These are phyloP conservation scores for Magallana gigas DNA, from an alignment of 1,140 invertebrate species.

Conservation along the genomic window DNA sequence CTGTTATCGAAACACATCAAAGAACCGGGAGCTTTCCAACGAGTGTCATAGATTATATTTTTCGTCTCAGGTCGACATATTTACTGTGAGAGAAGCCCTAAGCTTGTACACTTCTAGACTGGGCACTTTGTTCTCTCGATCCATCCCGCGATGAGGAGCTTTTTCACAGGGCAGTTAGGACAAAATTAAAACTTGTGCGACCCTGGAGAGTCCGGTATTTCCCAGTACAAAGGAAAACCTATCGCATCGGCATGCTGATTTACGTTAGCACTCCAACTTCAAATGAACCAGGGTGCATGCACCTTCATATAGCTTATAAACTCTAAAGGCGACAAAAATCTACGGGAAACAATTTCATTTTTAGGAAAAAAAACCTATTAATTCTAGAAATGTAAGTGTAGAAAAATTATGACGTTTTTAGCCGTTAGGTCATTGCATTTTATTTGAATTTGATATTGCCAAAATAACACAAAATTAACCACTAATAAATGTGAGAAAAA, in stretches of 20 bases:
- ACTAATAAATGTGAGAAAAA: too few species aligned
- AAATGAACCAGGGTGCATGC: constrained; percentile 17
- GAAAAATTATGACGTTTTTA: too few species aligned
- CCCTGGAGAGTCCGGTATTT: constrained; percentile 20
- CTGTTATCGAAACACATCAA: constrained; percentile 35
- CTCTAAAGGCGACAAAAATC: not conserved
- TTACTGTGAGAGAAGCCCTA: constrained; percentile 20
- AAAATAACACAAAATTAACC: too few species aligned
- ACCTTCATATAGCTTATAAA: not conserved
- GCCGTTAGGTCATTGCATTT: too few species aligned
- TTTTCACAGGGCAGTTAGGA: constrained; percentile 22
- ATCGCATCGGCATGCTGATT: not conserved
- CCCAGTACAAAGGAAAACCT: constrained; percentile 15
- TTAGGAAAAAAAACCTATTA: too few species aligned
- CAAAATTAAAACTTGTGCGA: constrained; percentile 26
- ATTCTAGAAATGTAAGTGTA: too few species aligned
- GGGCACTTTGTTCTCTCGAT: constrained; percentile 28
- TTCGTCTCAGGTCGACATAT: constrained; percentile 19
- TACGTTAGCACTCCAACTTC: constrained; percentile 7
- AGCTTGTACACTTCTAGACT: constrained; percentile 19
- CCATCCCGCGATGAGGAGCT: constrained; percentile 13
- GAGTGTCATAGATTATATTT: constrained; percentile 34
- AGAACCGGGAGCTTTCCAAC: not conserved
- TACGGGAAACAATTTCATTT: not conserved
- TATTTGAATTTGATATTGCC: too few species aligned